Evolutionary conservation across 2,797 vertebrate species (phyloP).

Genomic region (Poeciliopsis presidionis): DNA sequence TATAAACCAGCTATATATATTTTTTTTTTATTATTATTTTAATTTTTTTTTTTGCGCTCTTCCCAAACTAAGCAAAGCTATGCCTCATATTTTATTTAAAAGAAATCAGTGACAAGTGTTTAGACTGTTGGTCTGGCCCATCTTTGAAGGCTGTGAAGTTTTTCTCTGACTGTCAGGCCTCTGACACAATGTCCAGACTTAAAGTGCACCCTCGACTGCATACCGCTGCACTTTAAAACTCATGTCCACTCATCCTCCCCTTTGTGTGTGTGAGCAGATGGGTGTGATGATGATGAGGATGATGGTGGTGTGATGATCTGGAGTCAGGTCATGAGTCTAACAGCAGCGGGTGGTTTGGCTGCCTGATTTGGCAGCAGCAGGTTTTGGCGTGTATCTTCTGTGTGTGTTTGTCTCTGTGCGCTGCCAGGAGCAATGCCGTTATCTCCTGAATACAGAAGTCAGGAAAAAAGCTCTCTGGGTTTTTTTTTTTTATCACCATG

Average conservation of each 20-base stretch:
- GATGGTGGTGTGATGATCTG: constrained; percentile 53
- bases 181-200: constrained; percentile 14
- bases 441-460: constrained; percentile 54
- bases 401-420: constrained; percentile 15
- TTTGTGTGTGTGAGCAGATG: constrained; percentile 44
- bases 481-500: constrained; percentile 1
- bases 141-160: constrained; percentile 10
- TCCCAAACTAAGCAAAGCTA: neutral
- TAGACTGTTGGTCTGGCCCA: neutral
- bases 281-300: constrained; percentile 33
- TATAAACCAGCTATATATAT: no score
- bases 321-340: constrained; percentile 62
- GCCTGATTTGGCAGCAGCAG: constrained; percentile 42
- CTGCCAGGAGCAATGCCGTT: constrained; percentile 37
- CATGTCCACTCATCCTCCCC: constrained; percentile 9
- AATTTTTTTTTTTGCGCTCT: neutral
- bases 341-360: constrained; percentile 48
- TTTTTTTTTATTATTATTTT: no score
- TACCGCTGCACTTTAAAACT: constrained; percentile 17
- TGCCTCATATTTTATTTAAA: constrained; percentile 8
- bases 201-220: neutral
- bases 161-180: constrained; percentile 12
- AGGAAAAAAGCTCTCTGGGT: constrained; percentile 28
- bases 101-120: neutral
- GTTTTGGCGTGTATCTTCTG: constrained; percentile 29